Percentiles rank a stretch among this genome's conserved stretches.
phyloP scores from a whole-genome alignment of 2,797 vertebrate species.

The Natrix natrix region DNA sequence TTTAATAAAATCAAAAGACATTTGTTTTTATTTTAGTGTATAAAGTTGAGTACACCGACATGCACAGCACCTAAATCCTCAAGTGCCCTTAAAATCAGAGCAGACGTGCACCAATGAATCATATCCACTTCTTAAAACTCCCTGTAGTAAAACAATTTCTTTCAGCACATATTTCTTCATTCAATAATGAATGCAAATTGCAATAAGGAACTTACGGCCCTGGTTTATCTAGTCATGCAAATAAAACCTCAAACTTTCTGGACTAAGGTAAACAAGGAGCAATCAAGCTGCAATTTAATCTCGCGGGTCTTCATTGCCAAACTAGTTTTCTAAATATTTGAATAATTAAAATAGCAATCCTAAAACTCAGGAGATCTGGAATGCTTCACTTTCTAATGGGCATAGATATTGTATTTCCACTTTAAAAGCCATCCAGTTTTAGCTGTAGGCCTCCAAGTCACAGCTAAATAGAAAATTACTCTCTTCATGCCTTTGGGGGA shows the following conservation, averaged over 20 bases:
- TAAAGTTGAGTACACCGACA: neutral
- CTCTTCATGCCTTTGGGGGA: neutral
- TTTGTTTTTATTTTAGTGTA: neutral
- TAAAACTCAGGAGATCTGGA: neutral
- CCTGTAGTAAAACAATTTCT: neutral
- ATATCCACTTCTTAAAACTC: neutral
- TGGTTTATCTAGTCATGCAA: neutral
- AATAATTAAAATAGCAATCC: slow-evolving; percentile 22
- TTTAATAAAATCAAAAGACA: neutral
- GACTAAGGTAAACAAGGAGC: neutral
- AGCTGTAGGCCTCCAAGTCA: neutral
- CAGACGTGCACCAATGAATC: neutral
- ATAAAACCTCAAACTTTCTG: neutral
- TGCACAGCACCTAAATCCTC: neutral
- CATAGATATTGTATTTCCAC: neutral
- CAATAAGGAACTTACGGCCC: neutral
- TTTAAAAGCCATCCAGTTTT: neutral
- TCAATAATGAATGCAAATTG: neutral
- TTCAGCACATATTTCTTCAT: neutral
- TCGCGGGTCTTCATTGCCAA: neutral
- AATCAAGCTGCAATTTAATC: neutral
- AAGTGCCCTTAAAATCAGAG: neutral
- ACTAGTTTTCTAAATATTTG: slow-evolving; percentile 32
- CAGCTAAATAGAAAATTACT: neutral
- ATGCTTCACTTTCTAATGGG: neutral